Base-by-base conservation (phyloP, 2,888 invertebrate species). In the Cecidostiba fungosa region DNA sequence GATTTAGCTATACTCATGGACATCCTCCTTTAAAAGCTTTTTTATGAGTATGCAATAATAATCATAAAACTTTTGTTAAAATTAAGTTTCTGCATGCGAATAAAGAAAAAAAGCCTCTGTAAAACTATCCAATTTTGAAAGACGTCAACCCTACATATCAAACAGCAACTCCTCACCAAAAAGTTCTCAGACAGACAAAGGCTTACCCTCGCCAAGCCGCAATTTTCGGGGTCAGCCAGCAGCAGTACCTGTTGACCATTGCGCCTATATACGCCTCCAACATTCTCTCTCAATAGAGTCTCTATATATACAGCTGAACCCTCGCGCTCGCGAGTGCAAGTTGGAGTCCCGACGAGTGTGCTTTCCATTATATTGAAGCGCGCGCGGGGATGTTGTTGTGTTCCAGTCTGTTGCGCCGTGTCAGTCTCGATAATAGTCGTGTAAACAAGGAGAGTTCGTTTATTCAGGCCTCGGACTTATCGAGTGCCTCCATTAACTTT, bases 361-460 rank as follows among this genome's bases (percentile, higher is more conserved):
- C 69, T 69, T 66, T 69, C 78, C 69, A 78, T 78, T 78, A 69
- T 47, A 26, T n/a, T 29, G 8, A 5, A 26, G 62, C 26, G 3
- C 43, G 76, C 50, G 59, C 6, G n/a, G 23, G 47, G 8, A 50
- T 47, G 78, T 29, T 54, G 79, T 23, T 36, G 43, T 29, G 36
- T 23, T 29, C 62, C 59, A 43, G 43, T 66, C 29, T 66, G 66
- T 23, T 29, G 14, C 39, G 2, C 32, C 23, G n/a, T 16, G 66
- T 66, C 39, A 23, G 14, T 29, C 12, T 26, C 66, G 12, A 66
- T 26, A 66, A 81, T 73, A 73, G 73, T 10, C 81, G 39, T 73
- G 73, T 81, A 81, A 81, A 81, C 73, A 73, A 43, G 43, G 59
- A 14, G 47, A 43, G 59, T 62, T 73, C n/a, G 72, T 72, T 72